Percentiles rank a stretch among this genome's conserved stretches.
Conservation (phyloP, 2,888 invertebrate genomes). For the Odiellus spinosus region DNA sequence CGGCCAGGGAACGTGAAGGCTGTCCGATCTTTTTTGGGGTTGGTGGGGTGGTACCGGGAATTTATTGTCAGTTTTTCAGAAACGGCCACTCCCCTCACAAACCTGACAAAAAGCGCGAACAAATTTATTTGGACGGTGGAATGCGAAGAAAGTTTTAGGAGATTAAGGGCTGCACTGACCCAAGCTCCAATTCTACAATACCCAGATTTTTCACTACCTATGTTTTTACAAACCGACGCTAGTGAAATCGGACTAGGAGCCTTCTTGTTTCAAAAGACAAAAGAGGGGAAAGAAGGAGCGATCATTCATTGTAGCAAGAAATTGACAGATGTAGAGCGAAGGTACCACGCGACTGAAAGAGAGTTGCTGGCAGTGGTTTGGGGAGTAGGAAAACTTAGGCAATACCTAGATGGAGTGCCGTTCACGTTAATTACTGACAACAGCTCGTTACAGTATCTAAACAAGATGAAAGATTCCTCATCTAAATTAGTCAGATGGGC, state of each 20-base stretch:
- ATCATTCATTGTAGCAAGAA: constrained; percentile 19
- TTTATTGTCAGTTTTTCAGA: constrained; percentile 5
- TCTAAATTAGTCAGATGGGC: constrained; percentile 34
- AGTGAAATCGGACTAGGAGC: constrained; percentile 20
- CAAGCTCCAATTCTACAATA: constrained; percentile 18
- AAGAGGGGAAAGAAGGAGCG: constrained; percentile 9
- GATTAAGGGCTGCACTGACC: constrained; percentile 4
- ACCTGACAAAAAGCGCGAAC: constrained; percentile 4
- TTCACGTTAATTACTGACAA: constrained; percentile 32
- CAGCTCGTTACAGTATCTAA: constrained; percentile 22
- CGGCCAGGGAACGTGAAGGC: constrained; percentile 8
- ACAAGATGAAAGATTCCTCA: constrained; percentile 26
- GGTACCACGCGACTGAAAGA: constrained; percentile 31
- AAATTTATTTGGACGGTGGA: constrained; percentile 6
- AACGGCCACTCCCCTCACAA: too few species aligned
- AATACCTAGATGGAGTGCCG: constrained; percentile 28
- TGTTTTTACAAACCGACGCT: constrained; percentile 22
- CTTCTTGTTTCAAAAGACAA: constrained; percentile 19
- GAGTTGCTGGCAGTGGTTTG: constrained; percentile 29
- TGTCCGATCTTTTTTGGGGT: neutral
- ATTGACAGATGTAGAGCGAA: constrained; percentile 8
- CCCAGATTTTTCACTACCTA: constrained; percentile 12
- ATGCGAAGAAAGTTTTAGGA: constrained; percentile 6
- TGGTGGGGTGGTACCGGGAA: constrained; percentile 2
- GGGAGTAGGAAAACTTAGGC: constrained; percentile 29